Base-by-base conservation (phyloP, 2,888 invertebrate genomes). In the Sycophila texana region DNA sequence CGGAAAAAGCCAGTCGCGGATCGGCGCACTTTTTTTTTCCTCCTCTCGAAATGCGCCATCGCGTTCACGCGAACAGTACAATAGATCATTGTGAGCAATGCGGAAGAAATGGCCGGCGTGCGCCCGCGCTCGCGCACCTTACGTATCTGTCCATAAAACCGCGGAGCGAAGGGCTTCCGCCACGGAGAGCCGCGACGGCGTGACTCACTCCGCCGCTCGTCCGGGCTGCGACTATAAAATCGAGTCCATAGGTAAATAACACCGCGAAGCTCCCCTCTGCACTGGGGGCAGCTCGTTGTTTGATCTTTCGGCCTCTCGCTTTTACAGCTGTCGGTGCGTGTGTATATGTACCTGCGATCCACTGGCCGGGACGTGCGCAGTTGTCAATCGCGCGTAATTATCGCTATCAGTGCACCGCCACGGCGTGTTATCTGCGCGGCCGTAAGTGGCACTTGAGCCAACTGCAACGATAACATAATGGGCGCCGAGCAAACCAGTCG, bases 391-490 rank as follows among this genome's bases (percentile, higher is more conserved):
- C 57, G 57, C 49, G 70, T 74, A 70, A 74, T 74, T 74, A 70
- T 79, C 70, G 74, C 74, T 73, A 78, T 78, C 78, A 39, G 63
- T 55, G 39, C 26, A 26, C 63, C 14, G 47, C 65, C 39, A 63
- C 47, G 78, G 39, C 63, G 58, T 5, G 39, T 74, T 79, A 58
- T 74, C 68, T 65, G 58, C 74, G 51, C 61, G 53, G 66, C 53
- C 67, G 39, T 73, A 79, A 79, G 70, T 79, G 74, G 49, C 74
- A 79, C 79, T 79, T 71, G 65, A 74, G 65, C 60, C 65, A 79
- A 79, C 65, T 79, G 20, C 66, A 60, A 51, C 74, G 78, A 79
- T 79, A 79, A 22, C 70, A 68, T 79, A 79, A 79, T 79, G 63
- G 73, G 55, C 55, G 26, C 5, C 22, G 26, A 58, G 65, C 16